Percentiles rank a stretch among this genome's conserved stretches.
Evolutionary conservation across 1,140 invertebrate species (phyloP).

Genomic region (Parasteatoda tepidariorum): DNA sequence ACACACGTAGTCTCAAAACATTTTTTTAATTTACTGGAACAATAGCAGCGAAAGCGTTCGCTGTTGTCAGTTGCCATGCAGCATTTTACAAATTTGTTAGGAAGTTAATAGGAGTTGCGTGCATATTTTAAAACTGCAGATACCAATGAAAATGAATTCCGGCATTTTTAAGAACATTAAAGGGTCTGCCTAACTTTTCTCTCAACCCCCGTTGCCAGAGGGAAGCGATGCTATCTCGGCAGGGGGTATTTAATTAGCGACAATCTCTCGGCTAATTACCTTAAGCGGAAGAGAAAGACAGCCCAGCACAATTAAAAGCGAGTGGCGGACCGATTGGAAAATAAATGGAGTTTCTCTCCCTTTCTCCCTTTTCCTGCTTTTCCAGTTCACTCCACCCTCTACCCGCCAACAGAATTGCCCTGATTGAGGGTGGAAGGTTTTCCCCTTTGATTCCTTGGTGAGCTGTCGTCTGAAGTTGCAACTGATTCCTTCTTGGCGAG

Average conservation of each 20-base stretch:
- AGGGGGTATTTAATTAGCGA: conserved; percentile 57
- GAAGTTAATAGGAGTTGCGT: too few relatives aligned
- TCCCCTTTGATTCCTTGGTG: conserved; percentile 26
- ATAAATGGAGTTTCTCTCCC: conserved; percentile 37
- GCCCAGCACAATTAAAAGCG: conserved; percentile 44
- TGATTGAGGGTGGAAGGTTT: neutral
- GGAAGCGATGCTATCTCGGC: conserved; percentile 6
- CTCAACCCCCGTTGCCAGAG: conserved; percentile 24
- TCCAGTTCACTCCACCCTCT: neutral
- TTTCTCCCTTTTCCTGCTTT: neutral
- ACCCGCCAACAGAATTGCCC: neutral
- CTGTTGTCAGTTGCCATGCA: too few relatives aligned
- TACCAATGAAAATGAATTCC: too few relatives aligned
- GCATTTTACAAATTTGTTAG: too few relatives aligned
- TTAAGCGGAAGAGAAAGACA: conserved; percentile 52
- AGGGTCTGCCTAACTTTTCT: neutral
- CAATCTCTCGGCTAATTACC: conserved; percentile 56
- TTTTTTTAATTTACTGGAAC: too few relatives aligned
- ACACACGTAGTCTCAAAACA: too few relatives aligned
- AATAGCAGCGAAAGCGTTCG: too few relatives aligned
- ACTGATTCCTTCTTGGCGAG: neutral
- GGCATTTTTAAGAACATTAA: too few relatives aligned
- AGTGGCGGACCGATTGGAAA: conserved; percentile 48
- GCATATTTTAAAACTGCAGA: too few relatives aligned
- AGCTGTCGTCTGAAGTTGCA: conserved; percentile 13